Base-by-base conservation (phyloP, 2,113 vertebrate genomes). In the Ciconia maguari region DNA sequence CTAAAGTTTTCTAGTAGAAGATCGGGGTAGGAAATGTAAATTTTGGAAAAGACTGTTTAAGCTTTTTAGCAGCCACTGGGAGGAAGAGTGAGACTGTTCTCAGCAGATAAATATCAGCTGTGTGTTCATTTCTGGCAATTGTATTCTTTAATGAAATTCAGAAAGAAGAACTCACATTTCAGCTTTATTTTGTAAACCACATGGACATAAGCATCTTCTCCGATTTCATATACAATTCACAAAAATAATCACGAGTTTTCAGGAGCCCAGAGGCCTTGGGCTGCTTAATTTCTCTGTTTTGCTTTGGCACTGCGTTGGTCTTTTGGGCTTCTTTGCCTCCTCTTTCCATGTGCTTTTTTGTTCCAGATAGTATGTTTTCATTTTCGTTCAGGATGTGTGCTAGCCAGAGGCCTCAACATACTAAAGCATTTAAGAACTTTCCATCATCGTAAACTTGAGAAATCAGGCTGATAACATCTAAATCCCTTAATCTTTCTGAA, bases 61-160 rank as follows among this genome's bases (percentile, higher is more conserved):
- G n/a, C 17, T 48, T 60, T 64, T 72, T 10, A 72, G 57, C 42
- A 27, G 70, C 84, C 19, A 0, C 34, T 69, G 81, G n/a, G 55
- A 91, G 74, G 87, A 78, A 48, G 74, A 75, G 36, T 0, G 36
- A 55, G 57, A 22, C 64, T 20, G 0, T 20, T 49, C 60, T 54
- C 5, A 6, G 0, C 4, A 49, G 89, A 8, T 21, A 6, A 3
- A 6, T 44, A 77, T 52, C 55, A 81, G 80, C 72, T 0, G 1
- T 8, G 4, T 21, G 8, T 49, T 74, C 8, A 1, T 55, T 44
- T 36, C 70, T 93, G 91, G 16, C 83, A 80, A 0, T 11, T 38
- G 27, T 24, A 2, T 54, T 36, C 38, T n/a, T 14, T 66, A 65
- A 36, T 76, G 87, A 52, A 41, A 10, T 26, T 60, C 58, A 26